Conservation (phyloP, 2,797 vertebrate species). For the Enteromius unitaeniatus region DNA sequence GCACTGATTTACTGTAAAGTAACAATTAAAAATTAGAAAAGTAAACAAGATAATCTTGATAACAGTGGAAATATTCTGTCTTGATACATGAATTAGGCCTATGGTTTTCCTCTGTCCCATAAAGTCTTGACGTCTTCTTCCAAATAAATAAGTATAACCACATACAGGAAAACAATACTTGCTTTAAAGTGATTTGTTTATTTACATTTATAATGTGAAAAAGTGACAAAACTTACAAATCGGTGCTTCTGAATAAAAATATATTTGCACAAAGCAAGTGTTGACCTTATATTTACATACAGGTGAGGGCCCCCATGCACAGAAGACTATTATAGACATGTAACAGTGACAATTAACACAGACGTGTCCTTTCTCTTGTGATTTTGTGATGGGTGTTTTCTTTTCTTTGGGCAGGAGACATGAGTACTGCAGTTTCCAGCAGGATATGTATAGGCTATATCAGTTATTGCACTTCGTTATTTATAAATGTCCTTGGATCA, state of each 20-base stretch:
- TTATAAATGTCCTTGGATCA: slow-evolving; percentile 29
- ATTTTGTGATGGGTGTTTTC: slow-evolving; percentile 46
- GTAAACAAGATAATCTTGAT: background rate
- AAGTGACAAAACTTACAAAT: slow-evolving; percentile 72
- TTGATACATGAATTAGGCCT: background rate
- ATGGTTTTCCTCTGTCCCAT: background rate
- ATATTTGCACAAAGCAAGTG: slow-evolving; percentile 69
- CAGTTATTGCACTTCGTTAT: slow-evolving; percentile 71
- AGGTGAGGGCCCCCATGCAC: slow-evolving; percentile 50
- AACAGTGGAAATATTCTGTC: background rate
- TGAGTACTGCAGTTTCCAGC: slow-evolving; percentile 48
- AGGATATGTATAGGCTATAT: slow-evolving; percentile 29
- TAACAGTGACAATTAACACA: slow-evolving; percentile 55
- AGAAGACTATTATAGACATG: slow-evolving; percentile 42
- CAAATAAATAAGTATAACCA: background rate
- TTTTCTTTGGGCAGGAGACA: slow-evolving; percentile 67
- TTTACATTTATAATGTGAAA: slow-evolving; percentile 65
- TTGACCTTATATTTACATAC: slow-evolving; percentile 64
- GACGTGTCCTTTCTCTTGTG: slow-evolving; percentile 26
- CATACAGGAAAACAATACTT: slow-evolving; percentile 20
- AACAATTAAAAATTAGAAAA: background rate
- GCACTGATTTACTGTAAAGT: slow-evolving; percentile 1
- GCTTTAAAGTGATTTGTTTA: slow-evolving; percentile 63
- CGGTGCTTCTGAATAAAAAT: slow-evolving; percentile 76
- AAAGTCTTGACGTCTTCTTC: background rate